phyloP scores from a whole-genome alignment of 2,797 vertebrate genomes.

The Anniella stebbinsi region DNA sequence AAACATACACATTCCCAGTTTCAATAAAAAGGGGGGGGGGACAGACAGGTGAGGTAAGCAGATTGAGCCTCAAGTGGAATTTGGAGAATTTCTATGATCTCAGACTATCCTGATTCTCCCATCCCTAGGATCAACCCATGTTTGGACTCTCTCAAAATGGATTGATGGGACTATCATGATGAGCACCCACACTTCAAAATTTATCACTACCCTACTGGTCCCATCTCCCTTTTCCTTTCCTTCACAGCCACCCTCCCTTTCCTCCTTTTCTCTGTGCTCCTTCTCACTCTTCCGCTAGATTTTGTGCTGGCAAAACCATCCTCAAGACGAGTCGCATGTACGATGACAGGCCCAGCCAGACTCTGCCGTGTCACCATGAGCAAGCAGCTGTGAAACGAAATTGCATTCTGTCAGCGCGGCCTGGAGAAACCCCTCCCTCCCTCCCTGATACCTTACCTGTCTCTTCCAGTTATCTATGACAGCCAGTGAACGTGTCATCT shows the following conservation, averaged over 20 bases:
- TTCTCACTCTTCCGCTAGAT: neutral
- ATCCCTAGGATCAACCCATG: too few species aligned
- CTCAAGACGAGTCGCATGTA: neutral
- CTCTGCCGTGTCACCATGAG: slow-evolving; percentile 33
- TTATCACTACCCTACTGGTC: neutral
- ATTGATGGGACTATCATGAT: too few species aligned
- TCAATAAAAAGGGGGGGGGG: too few species aligned
- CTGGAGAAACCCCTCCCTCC: neutral
- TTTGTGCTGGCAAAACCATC: neutral
- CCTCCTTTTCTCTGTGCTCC: neutral
- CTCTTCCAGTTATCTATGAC: slow-evolving; percentile 32
- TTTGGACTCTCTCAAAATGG: too few species aligned
- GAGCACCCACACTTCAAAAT: too few species aligned
- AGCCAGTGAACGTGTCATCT: slow-evolving; percentile 17
- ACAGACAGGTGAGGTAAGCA: too few species aligned
- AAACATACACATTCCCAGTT: too few species aligned
- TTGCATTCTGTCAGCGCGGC: slow-evolving; percentile 23
- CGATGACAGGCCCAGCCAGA: slow-evolving; percentile 25
- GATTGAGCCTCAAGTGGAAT: too few species aligned
- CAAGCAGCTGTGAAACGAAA: slow-evolving; percentile 41
- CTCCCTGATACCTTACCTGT: slow-evolving; percentile 16
- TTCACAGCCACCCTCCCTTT: neutral
- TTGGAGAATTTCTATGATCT: too few species aligned
- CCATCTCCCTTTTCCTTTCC: too few species aligned
- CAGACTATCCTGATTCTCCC: too few species aligned